Percentiles rank a stretch among this genome's conserved stretches.
These are phyloP conservation scores for Campylomormyrus numenius DNA, from an alignment of 2,113 vertebrate species.

Conservation along the genomic window DNA sequence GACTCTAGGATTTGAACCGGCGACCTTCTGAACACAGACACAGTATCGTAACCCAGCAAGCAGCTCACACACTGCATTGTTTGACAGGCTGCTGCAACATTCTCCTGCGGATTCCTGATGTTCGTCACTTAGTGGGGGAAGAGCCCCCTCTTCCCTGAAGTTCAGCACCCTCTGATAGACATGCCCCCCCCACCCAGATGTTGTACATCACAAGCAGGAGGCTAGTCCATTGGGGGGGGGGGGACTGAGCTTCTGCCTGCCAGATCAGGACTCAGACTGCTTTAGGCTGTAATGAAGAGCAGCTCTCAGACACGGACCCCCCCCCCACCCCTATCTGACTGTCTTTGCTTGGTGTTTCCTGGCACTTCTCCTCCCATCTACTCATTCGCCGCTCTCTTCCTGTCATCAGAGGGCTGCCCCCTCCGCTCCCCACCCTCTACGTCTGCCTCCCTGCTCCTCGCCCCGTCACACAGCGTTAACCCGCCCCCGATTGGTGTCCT, in stretches of 20 bases:
- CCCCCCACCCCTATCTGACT: not conserved
- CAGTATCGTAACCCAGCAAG: not conserved
- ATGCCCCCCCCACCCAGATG: not conserved
- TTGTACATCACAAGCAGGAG: not conserved
- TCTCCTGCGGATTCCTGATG: not conserved
- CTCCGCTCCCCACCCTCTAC: not conserved
- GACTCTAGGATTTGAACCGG: not conserved
- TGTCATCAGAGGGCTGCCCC: not conserved
- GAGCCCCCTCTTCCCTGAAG: not conserved
- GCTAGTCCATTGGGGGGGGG: not conserved
- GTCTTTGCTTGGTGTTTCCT: not conserved
- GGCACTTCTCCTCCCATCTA: not conserved
- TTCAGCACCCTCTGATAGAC: not conserved
- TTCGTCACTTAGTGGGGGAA: not conserved
- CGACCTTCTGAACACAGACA: not conserved
- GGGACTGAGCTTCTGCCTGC: not conserved
- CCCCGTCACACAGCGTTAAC: not conserved
- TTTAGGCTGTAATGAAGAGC: not conserved
- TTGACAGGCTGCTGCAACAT: not conserved
- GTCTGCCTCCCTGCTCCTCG: not conserved
- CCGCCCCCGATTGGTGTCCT: not conserved
- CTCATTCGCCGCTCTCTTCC: not conserved
- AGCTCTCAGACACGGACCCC: not conserved
- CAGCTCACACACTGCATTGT: not conserved
- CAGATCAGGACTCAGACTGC: not conserved